Evolutionary conservation across 1,140 invertebrate genomes (phyloP), one percentile per base, ranked within the genome.

Genomic region (Probaryconus sp.): DNA sequence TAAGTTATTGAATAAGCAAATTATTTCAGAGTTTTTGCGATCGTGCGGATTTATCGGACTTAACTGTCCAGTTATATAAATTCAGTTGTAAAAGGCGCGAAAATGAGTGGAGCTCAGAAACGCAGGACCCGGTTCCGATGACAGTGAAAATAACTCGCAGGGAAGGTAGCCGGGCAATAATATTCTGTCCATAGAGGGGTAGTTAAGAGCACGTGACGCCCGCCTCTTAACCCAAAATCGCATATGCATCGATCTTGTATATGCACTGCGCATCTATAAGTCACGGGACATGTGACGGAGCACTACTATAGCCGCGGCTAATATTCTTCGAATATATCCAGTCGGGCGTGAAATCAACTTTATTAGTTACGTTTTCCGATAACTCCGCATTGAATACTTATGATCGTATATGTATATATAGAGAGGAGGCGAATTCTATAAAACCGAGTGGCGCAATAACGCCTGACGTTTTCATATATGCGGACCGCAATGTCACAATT

Each of bases 141-240:
- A 75, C 68, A 80, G 78, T 56, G 56, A 75, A 74, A 78, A 76
- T 76, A 75, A 79, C 60, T 35, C 33, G 17, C 21, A 14, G 37
- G 9, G 33, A 45, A 43, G 18, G 45, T 51, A 75, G 73, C 67
- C 26, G 37, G 61, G 74, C 81, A 81, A 85, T 85, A 83, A 81
- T 82, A 85, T 82, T 83, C 81, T 80, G 81, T 67, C 77, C 78
- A 83, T 79, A 81, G 82, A 53, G 77, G 78, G 65, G 80, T 77
- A 84, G 83, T 86, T 86, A 83, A 71, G 69, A 81, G 80, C 85
- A 87, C 82, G 80, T 87, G 85, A 85, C 85, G 85, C 81, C 78
- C 76, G 80, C 78, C 81, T 85, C 81, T 83, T 83, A 81, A 84
- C 81, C 82, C 60, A 76, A 83, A 81, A 83, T 79, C 71, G 67